Percentiles rank a stretch among this genome's conserved stretches.
phyloP scores from a whole-genome alignment of 2,888 invertebrate genomes.

The Toxonevra muliebris region DNA sequence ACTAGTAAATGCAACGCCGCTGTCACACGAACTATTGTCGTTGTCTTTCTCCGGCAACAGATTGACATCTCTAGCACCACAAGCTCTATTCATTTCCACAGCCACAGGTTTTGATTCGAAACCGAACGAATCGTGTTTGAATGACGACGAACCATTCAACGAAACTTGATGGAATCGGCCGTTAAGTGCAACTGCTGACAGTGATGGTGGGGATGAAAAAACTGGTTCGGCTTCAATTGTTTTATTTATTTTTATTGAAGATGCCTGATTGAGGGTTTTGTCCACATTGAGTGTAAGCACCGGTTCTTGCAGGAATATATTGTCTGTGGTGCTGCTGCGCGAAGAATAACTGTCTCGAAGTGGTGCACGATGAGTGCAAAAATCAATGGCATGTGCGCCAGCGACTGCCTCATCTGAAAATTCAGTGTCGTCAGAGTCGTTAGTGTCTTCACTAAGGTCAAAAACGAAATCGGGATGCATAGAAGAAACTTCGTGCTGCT shows the following conservation, averaged over 20 bases:
- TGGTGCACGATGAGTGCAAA: slow-evolving; percentile 39
- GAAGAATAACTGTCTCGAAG: slow-evolving; percentile 53
- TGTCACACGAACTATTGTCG: slow-evolving; percentile 65
- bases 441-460: slow-evolving; percentile 44
- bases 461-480: slow-evolving; percentile 35
- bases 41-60: slow-evolving; percentile 46
- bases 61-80: slow-evolving; percentile 21
- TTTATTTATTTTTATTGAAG: slow-evolving; percentile 63
- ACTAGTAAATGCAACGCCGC: slow-evolving; percentile 60
- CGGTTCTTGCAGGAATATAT: slow-evolving; percentile 64
- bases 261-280: slow-evolving; percentile 63
- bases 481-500: neutral
- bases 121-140: slow-evolving; percentile 39
- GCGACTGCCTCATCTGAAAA: slow-evolving; percentile 35
- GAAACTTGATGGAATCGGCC: slow-evolving; percentile 62
- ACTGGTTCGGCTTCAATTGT: slow-evolving; percentile 59
- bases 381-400: slow-evolving; percentile 40
- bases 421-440: slow-evolving; percentile 41
- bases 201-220: slow-evolving; percentile 58
- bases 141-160: slow-evolving; percentile 52
- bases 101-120: slow-evolving; percentile 34
- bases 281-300: slow-evolving; percentile 63
- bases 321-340: slow-evolving; percentile 54
- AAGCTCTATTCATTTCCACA: slow-evolving; percentile 15
- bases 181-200: slow-evolving; percentile 52